Base-by-base conservation (phyloP, 2,888 invertebrate species). In the Rhamnusium bicolor region DNA sequence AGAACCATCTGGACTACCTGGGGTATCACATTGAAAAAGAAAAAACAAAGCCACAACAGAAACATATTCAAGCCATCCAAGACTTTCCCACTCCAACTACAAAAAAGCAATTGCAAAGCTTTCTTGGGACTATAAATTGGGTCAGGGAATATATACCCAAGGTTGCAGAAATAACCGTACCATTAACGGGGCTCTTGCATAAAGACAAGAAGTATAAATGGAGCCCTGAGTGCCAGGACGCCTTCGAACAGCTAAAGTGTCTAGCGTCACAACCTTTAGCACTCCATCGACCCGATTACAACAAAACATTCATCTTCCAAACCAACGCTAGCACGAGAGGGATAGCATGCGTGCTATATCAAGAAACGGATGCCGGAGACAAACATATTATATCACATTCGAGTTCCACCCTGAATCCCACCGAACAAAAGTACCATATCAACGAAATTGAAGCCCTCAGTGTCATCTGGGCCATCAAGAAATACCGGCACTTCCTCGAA, bases 371-470 rank as follows among this genome's bases (percentile, higher is more conserved):
- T 2, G 4, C 2, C 2, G 46, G 46, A 2, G 46, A 46, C 2
- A 2, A 8, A 14, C 46, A 46, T 5, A 63, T 81, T 14, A 66
- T 82, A 5, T 66, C 71, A 60, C 80, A 73, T 69, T 72, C 73
- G 21, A 80, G 75, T 51, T 62, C 73, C 18, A 66, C 62, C 21
- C 69, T 79, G 0, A 71, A 24, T 7, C 32, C 19, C 2, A 7
- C 69, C 0, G 74, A 80, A 27, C 14, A 49, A 19, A 21, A 61
- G 0, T 81, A 79, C 58, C 81, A 82, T 60, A 65, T 66, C 1
- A 82, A 81, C 54, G 80, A 81, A 21, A 77, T 76, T 54, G 81
- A 82, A 51, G 78, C 76, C 19, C 49, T 76, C 0, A 75, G 80
- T 0, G 66, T 80, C 0, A 58, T 82, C 10, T 82, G 80, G 81